Evolutionary conservation across 2,888 invertebrate genomes (phyloP), one percentile per base, ranked within the genome.

Genomic region (Ochropacha duplaris): DNA sequence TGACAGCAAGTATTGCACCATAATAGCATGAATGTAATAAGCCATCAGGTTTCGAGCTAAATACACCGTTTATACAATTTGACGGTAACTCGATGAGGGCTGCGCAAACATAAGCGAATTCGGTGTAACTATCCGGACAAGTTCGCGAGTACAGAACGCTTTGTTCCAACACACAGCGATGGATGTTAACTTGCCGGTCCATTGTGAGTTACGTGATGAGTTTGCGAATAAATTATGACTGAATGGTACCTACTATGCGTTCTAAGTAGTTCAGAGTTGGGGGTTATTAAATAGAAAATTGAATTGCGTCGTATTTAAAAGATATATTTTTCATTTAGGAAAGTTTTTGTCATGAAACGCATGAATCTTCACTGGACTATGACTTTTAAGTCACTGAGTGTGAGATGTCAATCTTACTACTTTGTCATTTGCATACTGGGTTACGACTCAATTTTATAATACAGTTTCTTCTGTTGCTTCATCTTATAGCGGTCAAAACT

Each of bases 211-310:
- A 71, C 65, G 68, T 76, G 78, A 83, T 82, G 83, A 86, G 83
- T 81, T 81, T 71, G 75, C 72, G 78, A 75, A 81, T 84, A 81
- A 81, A 82, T 86, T 86, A 82, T 80, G 78, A 80, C 79, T 74
- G 69, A 63, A 54, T 60, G 69, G 69, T 66, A 69, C 68, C 66
- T 62, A 69, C 62, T 57, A 61, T 64, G 52, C 16, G 52, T 22
- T 52, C 31, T 34, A 22, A 12, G 36, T n/a, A 12, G 19, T 11
- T 22, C 34, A 52, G 22, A 12, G 19, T 16, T 31, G 11, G 19
- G 31, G 19, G 31, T 52, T 19, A 52, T 51, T 51, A 51, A 19
- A 22, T 31, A 22, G 34, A 22, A 16, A 19, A 6, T 12, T 14
- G 14, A 31, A 52, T 52, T 52, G 3, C 12, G 22, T 34, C 22